phyloP scores from a whole-genome alignment of 2,888 invertebrate genomes.

The Carterocephalus palaemon region DNA sequence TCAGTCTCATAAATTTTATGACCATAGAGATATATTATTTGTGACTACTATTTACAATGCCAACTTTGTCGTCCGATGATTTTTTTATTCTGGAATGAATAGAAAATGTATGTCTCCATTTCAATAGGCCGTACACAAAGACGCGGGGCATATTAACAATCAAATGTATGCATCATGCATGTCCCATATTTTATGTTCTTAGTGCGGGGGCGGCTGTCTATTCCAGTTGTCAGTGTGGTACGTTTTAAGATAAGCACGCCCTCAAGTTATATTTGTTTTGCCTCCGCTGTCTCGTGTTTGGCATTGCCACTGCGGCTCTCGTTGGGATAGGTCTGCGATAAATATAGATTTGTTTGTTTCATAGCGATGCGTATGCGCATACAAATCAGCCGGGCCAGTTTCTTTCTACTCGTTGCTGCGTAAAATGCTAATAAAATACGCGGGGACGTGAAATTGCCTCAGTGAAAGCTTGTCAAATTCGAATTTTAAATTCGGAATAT shows the following conservation, averaged over 20 bases:
- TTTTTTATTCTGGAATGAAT: no score
- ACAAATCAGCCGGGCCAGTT: conserved; percentile 18
- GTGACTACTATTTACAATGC: no score
- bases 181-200: conserved; percentile 15
- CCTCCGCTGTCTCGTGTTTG: conserved; percentile 13
- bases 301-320: conserved; percentile 20
- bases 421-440: background rate
- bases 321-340: conserved; percentile 30
- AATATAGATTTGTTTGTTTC: conserved; percentile 19
- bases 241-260: conserved; percentile 17
- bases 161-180: conserved; percentile 10
- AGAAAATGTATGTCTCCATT: no score
- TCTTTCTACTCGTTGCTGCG: background rate
- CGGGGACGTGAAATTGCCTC: background rate
- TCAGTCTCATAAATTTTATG: no score
- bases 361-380: conserved; percentile 8
- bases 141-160: conserved; percentile 1
- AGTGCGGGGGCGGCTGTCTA: conserved; percentile 19
- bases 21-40: no score
- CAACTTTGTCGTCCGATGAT: no score
- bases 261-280: conserved; percentile 26
- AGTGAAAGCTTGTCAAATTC: no score
- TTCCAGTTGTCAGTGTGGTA: conserved; percentile 4
- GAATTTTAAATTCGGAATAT: no score
- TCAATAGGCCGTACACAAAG: background rate